Evolutionary conservation across 2,888 invertebrate species (phyloP).

Genomic region (Sesamia inferens): DNA sequence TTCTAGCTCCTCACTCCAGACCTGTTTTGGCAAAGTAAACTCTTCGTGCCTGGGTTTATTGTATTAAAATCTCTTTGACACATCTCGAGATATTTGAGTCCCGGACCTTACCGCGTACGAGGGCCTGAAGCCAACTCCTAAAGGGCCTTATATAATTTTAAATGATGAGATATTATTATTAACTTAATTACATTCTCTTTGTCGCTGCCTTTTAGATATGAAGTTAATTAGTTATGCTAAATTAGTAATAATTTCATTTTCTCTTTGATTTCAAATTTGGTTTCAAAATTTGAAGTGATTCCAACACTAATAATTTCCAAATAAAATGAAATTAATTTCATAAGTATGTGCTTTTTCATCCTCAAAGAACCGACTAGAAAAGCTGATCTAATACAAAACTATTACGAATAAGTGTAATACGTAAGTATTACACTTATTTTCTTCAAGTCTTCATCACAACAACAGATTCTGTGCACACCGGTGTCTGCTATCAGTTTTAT

Average conservation of each 20-base stretch:
- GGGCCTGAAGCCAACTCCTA: too few species aligned
- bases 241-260: conserved; percentile 53
- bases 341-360: too few species aligned
- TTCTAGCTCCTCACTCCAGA: too few species aligned
- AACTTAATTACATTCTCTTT: conserved; percentile 77
- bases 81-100: too few species aligned
- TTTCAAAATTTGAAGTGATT: conserved; percentile 49
- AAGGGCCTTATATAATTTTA: too few species aligned
- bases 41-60: too few species aligned
- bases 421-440: neutral
- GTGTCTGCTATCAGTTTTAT: neutral
- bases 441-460: neutral
- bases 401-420: too few species aligned
- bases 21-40: too few species aligned
- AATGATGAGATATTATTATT: too few species aligned
- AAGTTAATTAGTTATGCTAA: conserved; percentile 72
- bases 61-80: too few species aligned
- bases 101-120: too few species aligned
- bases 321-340: conserved; percentile 23
- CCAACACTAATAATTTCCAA: conserved; percentile 46
- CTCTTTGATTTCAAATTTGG: conserved; percentile 33
- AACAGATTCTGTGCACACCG: neutral
- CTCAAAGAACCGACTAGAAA: neutral
- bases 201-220: conserved; percentile 77
- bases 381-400: too few species aligned